These are phyloP conservation scores for Melanotaenia parkinsoni DNA, from an alignment of 2,797 vertebrate species.

Conservation along the genomic window DNA sequence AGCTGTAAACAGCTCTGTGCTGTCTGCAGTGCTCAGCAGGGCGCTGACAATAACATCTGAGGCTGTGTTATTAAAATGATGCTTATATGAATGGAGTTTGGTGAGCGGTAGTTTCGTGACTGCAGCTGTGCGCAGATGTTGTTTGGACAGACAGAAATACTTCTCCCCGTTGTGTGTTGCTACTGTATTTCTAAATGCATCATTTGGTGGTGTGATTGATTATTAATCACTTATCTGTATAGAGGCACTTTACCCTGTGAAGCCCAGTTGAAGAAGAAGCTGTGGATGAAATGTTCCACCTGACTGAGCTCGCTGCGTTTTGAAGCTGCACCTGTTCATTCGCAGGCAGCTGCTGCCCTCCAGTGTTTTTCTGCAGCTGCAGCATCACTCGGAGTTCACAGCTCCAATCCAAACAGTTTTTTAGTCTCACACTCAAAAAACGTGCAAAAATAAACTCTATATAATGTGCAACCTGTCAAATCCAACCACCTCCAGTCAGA, in stretches of 20 bases:
- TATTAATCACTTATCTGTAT: conserved; percentile 5
- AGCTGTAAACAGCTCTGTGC: conserved; percentile 36
- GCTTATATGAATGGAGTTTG: conserved; percentile 20
- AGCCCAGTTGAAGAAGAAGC: neutral
- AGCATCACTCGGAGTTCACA: neutral
- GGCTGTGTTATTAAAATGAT: conserved; percentile 20
- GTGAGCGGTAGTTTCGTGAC: neutral
- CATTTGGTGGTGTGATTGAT: conserved; percentile 3
- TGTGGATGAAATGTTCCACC: neutral
- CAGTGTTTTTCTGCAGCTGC: conserved; percentile 40
- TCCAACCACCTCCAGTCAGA: neutral
- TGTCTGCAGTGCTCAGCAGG: conserved; percentile 12
- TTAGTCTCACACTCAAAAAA: neutral
- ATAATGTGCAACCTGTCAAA: neutral
- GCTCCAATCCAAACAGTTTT: neutral
- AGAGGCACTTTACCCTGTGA: neutral
- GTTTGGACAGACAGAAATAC: neutral
- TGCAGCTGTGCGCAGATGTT: conserved; percentile 7
- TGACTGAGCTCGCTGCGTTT: conserved; percentile 3
- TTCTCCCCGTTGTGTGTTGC: neutral
- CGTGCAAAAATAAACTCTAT: too few relatives aligned
- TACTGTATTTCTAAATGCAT: conserved; percentile 9
- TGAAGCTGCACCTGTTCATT: conserved; percentile 24
- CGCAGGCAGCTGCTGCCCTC: conserved; percentile 65
- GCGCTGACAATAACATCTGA: conserved; percentile 53